Evolutionary conservation across 2,113 vertebrate genomes (phyloP).

Genomic region (Pitta sordida): DNA sequence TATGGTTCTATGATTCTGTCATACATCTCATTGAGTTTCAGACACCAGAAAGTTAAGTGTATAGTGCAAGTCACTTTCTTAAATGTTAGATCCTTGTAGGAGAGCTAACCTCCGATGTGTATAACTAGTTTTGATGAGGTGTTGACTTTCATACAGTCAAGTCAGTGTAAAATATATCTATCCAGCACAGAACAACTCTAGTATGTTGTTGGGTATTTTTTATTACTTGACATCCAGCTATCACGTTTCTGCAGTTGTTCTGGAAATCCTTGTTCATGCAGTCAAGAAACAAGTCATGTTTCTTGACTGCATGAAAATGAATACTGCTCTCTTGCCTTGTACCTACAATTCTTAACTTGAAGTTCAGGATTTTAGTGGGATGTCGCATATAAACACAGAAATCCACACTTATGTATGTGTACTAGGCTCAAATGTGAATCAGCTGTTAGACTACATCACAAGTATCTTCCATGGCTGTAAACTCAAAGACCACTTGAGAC

Average conservation of each 20-base stretch:
- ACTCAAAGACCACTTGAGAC: conserved; percentile 9
- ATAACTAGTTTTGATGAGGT: not conserved
- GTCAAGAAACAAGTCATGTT: too few relatives aligned
- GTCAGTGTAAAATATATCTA: not conserved
- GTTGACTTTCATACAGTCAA: not conserved
- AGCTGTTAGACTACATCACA: not conserved
- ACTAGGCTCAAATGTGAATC: not conserved
- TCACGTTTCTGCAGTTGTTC: not conserved
- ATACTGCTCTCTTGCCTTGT: not conserved
- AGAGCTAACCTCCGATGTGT: not conserved
- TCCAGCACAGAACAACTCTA: not conserved
- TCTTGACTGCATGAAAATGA: not conserved
- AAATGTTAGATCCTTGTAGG: not conserved
- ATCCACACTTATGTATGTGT: not conserved
- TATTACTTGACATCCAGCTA: not conserved
- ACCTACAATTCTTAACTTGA: not conserved
- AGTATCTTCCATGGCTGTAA: not conserved
- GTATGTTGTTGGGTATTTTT: not conserved
- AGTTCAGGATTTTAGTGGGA: not conserved
- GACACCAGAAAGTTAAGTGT: not conserved
- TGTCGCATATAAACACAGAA: not conserved
- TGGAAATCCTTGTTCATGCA: not conserved
- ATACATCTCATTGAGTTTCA: not conserved
- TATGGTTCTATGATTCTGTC: not conserved
- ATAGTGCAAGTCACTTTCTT: not conserved